Base-by-base conservation (phyloP, 2,888 invertebrate genomes). In the Formica aserva region DNA sequence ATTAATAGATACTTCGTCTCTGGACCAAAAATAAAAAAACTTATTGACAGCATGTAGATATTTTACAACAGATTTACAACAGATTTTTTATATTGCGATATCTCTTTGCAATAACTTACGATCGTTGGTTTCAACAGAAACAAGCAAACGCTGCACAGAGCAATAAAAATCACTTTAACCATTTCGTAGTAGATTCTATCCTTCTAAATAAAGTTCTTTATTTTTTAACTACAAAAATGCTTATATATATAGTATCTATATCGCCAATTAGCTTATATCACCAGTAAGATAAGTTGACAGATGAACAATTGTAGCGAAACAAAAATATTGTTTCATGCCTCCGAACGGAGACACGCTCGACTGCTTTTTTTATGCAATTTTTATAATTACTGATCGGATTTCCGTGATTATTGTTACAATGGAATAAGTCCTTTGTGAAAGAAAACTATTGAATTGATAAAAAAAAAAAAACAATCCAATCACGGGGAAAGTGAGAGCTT, bases 401-500 rank as follows among this genome's bases (percentile, higher is more conserved):
- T 41, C 41, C 18, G 15, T 55, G 38, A 57, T 15, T 13, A 57
- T 60, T 35, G 57, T 81, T 62, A 80, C n/a, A 6, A 32, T 32
- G 32, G 22, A 22, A 0, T 38, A 13, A 69, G 8, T 78, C 32
- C 22, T 57, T 69, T 45, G 60, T 60, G 13, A 18, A 60, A 22
- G 22, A 41, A 48, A 41, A 45, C 22, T n/a, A 60, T 45, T 26
- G 32, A 26, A 38, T 29, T 52, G 29, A 62, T 32, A 22, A 18
- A 6, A 41, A 48, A 41, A 63, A 38, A 72, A 41, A 48, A 45
- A 48, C 9, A 81, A 80, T 35, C 11, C 38, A 78, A 65, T 74
- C 81, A 41, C 13, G 87, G 87, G 81, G 90, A 89, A 89, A 91
- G 89, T 90, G 92, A 91, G 88, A 91, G 89, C 85, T 88, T 60